Evolutionary conservation across 2,888 invertebrate species (phyloP).

Genomic region (Salpingus planirostris): DNA sequence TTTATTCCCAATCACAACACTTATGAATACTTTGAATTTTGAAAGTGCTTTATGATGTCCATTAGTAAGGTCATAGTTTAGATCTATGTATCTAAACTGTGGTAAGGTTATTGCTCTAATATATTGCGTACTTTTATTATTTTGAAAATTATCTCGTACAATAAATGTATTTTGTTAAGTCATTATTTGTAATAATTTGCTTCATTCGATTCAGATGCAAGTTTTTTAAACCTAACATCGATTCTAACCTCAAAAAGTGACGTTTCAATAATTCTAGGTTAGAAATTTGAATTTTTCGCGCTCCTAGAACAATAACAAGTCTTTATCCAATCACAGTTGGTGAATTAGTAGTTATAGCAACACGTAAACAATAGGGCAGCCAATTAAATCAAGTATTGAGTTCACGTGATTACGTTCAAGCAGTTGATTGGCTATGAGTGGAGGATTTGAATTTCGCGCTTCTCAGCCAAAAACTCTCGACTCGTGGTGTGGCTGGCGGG

Average conservation of each 20-base stretch:
- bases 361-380: slow-evolving; percentile 20
- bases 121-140: not conserved
- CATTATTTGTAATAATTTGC: not conserved
- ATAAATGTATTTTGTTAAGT: slow-evolving; percentile 6
- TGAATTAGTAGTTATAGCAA: slow-evolving; percentile 22
- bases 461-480: slow-evolving; percentile 1
- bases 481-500: slow-evolving; percentile 2
- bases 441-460: slow-evolving; percentile 28
- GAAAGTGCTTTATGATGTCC: slow-evolving; percentile 15
- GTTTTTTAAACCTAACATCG: too few relatives aligned
- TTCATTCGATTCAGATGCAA: too few relatives aligned
- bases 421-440: slow-evolving; percentile 19
- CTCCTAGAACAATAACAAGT: slow-evolving; percentile 7
- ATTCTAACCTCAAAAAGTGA: slow-evolving; percentile 5
- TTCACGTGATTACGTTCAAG: slow-evolving; percentile 19
- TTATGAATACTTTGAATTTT: too few relatives aligned
- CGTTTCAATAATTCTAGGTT: slow-evolving; percentile 7
- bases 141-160: too few relatives aligned
- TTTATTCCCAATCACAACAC: slow-evolving; percentile 15
- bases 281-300: slow-evolving; percentile 12
- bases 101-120: slow-evolving; percentile 2
- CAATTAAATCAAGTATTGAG: slow-evolving; percentile 15
- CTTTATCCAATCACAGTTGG: slow-evolving; percentile 18
- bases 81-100: too few relatives aligned
- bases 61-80: too few relatives aligned